These are phyloP conservation scores for Drosophila orena DNA, from an alignment of 1,140 invertebrate genomes.

Conservation along the genomic window DNA sequence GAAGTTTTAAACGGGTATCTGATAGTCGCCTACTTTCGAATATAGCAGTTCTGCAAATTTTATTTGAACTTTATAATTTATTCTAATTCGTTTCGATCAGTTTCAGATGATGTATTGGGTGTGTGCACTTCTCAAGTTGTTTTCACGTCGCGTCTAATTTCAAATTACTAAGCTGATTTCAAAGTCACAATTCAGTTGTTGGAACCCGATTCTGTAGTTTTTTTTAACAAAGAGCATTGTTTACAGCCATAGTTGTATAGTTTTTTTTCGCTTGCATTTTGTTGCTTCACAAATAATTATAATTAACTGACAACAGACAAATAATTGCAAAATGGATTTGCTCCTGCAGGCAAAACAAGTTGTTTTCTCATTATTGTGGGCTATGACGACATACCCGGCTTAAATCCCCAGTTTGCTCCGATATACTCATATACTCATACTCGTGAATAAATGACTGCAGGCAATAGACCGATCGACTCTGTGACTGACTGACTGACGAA, in stretches of 20 bases:
- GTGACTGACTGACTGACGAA: conserved; percentile 48
- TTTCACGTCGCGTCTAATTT: conserved; percentile 39
- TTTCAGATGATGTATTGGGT: conserved; percentile 24
- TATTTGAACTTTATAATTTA: conserved; percentile 23
- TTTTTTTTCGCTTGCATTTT: conserved; percentile 25
- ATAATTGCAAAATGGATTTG: conserved; percentile 71
- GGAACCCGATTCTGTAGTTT: conserved; percentile 5
- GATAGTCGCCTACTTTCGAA: too few species aligned
- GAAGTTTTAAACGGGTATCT: too few species aligned
- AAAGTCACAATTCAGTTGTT: conserved; percentile 40
- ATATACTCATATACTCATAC: conserved; percentile 30
- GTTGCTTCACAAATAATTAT: conserved; percentile 61
- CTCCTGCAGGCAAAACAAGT: conserved; percentile 72
- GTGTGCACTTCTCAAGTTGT: conserved; percentile 33
- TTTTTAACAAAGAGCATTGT: conserved; percentile 39
- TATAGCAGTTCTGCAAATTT: neutral
- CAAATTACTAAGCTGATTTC: conserved; percentile 50
- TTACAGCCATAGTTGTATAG: conserved; percentile 18
- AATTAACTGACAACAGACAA: conserved; percentile 58
- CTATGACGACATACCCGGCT: conserved; percentile 59
- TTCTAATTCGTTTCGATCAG: conserved; percentile 35
- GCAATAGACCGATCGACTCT: conserved; percentile 50
- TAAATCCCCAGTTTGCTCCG: conserved; percentile 16
- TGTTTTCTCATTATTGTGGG: conserved; percentile 27
- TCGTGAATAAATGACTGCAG: conserved; percentile 49